Evolutionary conservation across 2,888 invertebrate genomes (phyloP), one percentile per base, ranked within the genome.

Genomic region (Thecocarcelia acutangulata): DNA sequence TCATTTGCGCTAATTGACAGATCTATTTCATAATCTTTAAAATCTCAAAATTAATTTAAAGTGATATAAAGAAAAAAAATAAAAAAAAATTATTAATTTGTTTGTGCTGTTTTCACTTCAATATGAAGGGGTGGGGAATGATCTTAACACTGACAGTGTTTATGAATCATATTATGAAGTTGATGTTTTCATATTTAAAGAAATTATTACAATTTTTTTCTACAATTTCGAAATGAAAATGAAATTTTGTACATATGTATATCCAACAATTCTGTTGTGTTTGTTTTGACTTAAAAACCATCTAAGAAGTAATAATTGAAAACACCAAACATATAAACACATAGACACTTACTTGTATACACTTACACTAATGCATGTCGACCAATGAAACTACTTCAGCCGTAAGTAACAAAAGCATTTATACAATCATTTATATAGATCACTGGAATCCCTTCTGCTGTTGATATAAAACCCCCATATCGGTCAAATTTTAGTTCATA

Each of bases 171-270:
- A 50, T 37, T 17, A 50, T 50, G 17, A 44, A 52, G 13, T 61
- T 44, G 44, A 63, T 54, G 28, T 50, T 21, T 59, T 50, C 17
- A 50, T 61, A 54, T 48, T n/a, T 13, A 63, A 21, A 63, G 28
- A 33, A n/a, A 52, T 40, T 44, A 63, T 21, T 42, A 1, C 21
- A 44, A 33, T 15, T 59, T 17, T 61, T 13, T 48, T 33, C 21
- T 33, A 11, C 33, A 17, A 50, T 64, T 50, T 19, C 19, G 15
- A 21, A 68, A 42, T 52, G 33, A 50, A 64, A 64, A 50, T 3
- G 3, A 50, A 50, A 33, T 64, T 48, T 6, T 4, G 21, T 64
- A 19, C 19, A n/a, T n/a, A n/a, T 37, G 24, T n/a, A n/a, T n/a
- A n/a, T n/a, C 24, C 44, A 44, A 13, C n/a, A 44, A n/a, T n/a